phyloP scores from a whole-genome alignment of 1,140 invertebrate species.

The Condylostylus longicornis region DNA sequence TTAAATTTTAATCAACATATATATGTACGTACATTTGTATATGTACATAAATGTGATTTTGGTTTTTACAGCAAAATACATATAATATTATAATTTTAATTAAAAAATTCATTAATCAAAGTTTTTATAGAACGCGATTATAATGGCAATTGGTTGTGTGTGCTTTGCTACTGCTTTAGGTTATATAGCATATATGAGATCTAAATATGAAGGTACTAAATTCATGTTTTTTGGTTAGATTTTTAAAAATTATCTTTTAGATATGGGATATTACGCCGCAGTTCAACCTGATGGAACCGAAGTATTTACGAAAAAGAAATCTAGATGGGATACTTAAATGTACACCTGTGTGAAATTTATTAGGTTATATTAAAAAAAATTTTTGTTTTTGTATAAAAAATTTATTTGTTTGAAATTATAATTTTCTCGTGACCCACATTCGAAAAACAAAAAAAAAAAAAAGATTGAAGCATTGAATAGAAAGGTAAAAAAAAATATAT shows the following conservation, averaged over 20 bases:
- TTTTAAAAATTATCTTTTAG: too few species aligned
- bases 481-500: too few species aligned
- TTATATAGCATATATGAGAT: slow-evolving; percentile 67
- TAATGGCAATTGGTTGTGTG: slow-evolving; percentile 58
- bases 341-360: not conserved
- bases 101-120: slow-evolving; percentile 10
- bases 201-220: slow-evolving; percentile 58
- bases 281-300: slow-evolving; percentile 55
- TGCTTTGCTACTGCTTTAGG: slow-evolving; percentile 53
- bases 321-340: slow-evolving; percentile 50
- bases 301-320: slow-evolving; percentile 56
- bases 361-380: not conserved
- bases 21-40: too few species aligned
- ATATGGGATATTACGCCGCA: slow-evolving; percentile 61
- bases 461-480: too few species aligned
- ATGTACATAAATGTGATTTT: too few species aligned
- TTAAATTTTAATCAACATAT: too few species aligned
- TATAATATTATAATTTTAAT: not conserved
- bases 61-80: too few species aligned
- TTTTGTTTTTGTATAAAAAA: slow-evolving; percentile 7
- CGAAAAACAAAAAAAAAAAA: too few species aligned
- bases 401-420: slow-evolving; percentile 26
- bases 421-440: too few species aligned
- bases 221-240: too few species aligned
- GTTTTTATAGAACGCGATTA: slow-evolving; percentile 55